Base-by-base conservation (phyloP, 2,888 invertebrate species). In the Pterostichus niger region DNA sequence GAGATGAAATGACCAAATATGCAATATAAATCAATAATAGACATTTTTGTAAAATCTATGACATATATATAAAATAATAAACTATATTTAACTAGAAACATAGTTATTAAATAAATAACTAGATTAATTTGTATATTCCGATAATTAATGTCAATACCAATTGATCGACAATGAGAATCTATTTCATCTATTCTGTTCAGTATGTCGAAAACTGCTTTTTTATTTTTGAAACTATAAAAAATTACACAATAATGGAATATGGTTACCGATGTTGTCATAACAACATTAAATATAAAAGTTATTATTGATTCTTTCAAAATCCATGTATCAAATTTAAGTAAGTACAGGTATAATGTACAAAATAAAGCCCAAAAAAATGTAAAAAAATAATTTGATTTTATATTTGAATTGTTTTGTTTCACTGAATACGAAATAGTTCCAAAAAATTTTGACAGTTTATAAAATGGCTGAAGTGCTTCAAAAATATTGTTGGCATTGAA, bases 371-470 rank as follows among this genome's bases (percentile, higher is more conserved):
- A 31, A 10, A 59, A 9, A 59, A 59, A 24, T 24, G 31, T 31
- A 24, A 2, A 11, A 59, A 59, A 24, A 24, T 59, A 59, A 59
- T 59, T 40, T 6, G 31, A 13, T 68, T 13, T 68, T 68, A n/a
- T 3, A 68, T 13, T 35, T 10, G 7, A 31, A 40, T 68, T 13
- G 44, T 33, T 33, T 68, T 68, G 13, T 68, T 68, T 35, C 7
- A 68, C 13, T 40, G 2, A 13, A 35, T 68, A 68, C 40, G 68
- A 33, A 9, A 40, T 6, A 15, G 11, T 68, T 31, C 68, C 68
- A 68, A 68, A 68, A 40, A 68, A 7, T 68, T 40, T 68, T 68
- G 33, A 68, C 6, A 35, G 10, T 68, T 68, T 68, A 6, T 40
- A 33, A 40, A 68, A 40, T 68, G 35, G 13, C 11, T 13, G 13